Conservation (phyloP, 2,113 vertebrate species). For the pig (Sus scrofa) region T2T-Sscrofa CM000817.6:163373501-163374000, state of each 20-base stretch:
- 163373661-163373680: neutral
- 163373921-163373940: neutral
- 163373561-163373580: conserved; percentile 17
- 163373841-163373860: neutral
- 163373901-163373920: neutral
- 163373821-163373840: neutral
- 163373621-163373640: neutral
- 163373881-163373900: neutral
- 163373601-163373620: neutral
- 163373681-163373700: neutral
- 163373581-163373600: neutral
- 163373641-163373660: neutral
- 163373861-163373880: neutral
- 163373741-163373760: neutral
- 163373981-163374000: neutral
- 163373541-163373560: neutral
- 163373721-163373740: neutral
- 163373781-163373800: neutral
- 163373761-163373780: neutral
- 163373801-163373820: neutral
- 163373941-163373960: neutral
- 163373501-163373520: neutral
- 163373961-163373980: neutral
- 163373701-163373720: neutral
- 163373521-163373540: neutral